Conservation (phyloP, 2,113 vertebrate species). For the Potamarius usumacintae region DNA sequence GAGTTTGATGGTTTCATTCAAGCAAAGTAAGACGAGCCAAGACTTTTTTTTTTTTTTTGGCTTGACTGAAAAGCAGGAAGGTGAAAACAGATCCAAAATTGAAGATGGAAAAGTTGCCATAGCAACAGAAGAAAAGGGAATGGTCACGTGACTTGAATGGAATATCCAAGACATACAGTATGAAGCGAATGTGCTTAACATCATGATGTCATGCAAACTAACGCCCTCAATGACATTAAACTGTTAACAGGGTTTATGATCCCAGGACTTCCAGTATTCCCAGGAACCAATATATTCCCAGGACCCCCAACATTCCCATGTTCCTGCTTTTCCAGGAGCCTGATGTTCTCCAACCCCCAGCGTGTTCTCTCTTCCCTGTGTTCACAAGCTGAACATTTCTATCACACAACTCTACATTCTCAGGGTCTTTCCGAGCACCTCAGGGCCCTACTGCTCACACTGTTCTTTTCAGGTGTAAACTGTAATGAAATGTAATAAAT, state of each 20-base stretch:
- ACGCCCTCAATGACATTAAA: background rate
- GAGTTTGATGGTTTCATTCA: conserved; percentile 33
- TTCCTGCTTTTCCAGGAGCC: background rate
- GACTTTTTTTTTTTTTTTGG: conserved; percentile 8
- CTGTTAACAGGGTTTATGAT: background rate
- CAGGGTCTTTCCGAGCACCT: background rate
- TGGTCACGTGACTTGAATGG: background rate
- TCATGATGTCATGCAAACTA: background rate
- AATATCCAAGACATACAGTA: background rate
- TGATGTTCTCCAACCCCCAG: background rate
- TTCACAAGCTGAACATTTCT: background rate
- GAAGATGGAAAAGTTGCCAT: background rate
- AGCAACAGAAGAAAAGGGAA: background rate
- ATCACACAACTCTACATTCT: background rate
- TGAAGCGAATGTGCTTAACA: background rate
- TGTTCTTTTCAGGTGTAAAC: no score
- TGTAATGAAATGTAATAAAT: background rate
- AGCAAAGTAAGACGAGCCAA: background rate
- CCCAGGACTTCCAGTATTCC: background rate
- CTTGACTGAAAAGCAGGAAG: conserved; percentile 7
- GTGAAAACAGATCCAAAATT: conserved; percentile 31
- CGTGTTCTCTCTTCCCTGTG: no score
- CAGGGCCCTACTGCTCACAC: background rate
- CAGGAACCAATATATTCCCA: background rate
- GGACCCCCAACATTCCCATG: background rate